Base-by-base conservation (phyloP, 2,113 vertebrate species). In the Platysteira castanea region DNA sequence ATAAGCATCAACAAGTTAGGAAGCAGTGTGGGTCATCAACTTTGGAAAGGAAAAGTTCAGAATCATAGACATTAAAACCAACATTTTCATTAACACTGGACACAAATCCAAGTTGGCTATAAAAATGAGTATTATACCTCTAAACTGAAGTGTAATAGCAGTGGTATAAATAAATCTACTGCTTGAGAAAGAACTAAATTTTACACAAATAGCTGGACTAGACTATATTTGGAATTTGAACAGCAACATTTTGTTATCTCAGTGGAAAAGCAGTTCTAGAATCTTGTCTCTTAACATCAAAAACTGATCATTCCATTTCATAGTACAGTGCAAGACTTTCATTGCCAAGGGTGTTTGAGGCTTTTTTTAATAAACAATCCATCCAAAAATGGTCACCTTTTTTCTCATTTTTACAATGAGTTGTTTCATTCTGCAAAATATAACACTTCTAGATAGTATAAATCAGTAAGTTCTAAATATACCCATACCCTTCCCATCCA, bases 401-500 rank as follows among this genome's bases (percentile, higher is more conserved):
- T 56, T 28, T 27, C 60, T 53, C 10, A 28, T 64, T 78, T 91
- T 87, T 80, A 83, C n/a, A 75, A 56, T 10, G 6, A 63, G 15
- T 15, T 68, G 9, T 47, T 92, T 46, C 22, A 19, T 81, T 79
- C 39, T 50, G 16, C 54, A 80, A 74, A 88, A 70, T 50, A 1
- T 19, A 73, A 77, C 18, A 52, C 19, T 91, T 89, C 73, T 59
- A 81, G 26, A 78, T 1, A 76, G 18, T 13, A 80, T 14, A 92
- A 93, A 82, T 17, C 75, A 56, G 20, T 8, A 73, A 49, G 22
- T 74, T 90, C 23, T 71, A 67, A 94, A 93, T 54, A 35, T 59
- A 96, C 56, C 83, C 98, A 97, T 98, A 99, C 99, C 98, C 99
- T 97, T 99, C 99, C 99, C 99, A 99, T 96, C 99, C 98, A 74